Evolutionary conservation across 2,888 invertebrate species (phyloP), one percentile per base, ranked within the genome.

Genomic region (Coronaproctus castanopsis): DNA sequence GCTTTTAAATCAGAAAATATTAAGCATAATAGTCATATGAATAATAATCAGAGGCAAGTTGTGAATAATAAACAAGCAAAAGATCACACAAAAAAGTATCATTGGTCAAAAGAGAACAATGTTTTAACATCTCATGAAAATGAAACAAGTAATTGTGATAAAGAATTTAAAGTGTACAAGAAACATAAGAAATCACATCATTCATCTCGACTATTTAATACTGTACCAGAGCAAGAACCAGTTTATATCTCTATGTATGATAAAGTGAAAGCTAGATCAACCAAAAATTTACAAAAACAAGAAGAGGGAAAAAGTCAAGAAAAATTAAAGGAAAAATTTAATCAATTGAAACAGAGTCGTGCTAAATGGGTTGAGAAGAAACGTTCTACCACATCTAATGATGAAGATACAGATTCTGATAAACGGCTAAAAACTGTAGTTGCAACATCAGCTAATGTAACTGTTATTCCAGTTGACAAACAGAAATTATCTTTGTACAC

Each of bases 241-340:
- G 82, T 85, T 10, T 92, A 91, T 70, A 88, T 92, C 62, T 93
- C 93, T 10, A 96, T 96, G 95, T 96, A 96, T 71, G 95, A 95
- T 70, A 95, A 95, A 74, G 91, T 92, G 0, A 92, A 92, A 72
- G 91, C 91, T 2, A 80, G 91, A 51, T 90, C 91, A 22, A 90
- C 89, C 67, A 90, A 91, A 72, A 91, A 90, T 71, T 87, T 89
- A 85, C 87, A 89, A 70, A 89, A 89, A 69, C 83, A 88, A 69
- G 87, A 87, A 69, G 89, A 90, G 71, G 87, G 89, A 72, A 88
- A 88, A 70, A 78, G 85, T 0, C 82, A 83, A 70, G 82, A 85
- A 70, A 89, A 89, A 69, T 81, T 87, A 57, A 87, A 90, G 71
- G 89, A 90, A 8, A 89, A 90, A 72, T 91, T 91, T 69, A 84